Percentiles rank a stretch among this genome's conserved stretches.
These are phyloP conservation scores for Peromyscus leucopus DNA, from an alignment of 2,113 vertebrate species.

Conservation along the genomic window DNA sequence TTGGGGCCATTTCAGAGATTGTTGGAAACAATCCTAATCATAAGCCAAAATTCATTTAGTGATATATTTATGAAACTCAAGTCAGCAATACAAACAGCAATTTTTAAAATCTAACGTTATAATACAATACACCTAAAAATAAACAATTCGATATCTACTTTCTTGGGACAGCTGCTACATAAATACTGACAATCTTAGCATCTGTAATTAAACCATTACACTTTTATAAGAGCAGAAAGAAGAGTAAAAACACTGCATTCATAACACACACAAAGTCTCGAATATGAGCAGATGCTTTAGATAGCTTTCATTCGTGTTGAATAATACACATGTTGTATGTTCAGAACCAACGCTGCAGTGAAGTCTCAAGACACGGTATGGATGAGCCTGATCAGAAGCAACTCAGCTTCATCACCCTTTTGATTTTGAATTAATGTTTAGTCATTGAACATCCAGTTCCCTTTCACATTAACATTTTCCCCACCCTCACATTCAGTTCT, in stretches of 20 bases:
- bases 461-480: background rate
- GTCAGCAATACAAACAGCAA: background rate
- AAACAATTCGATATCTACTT: background rate
- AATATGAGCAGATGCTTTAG: background rate
- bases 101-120: background rate
- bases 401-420: no score
- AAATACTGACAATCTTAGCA: background rate
- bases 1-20: background rate
- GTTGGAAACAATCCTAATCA: background rate
- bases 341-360: background rate
- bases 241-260: background rate
- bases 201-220: background rate
- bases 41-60: background rate
- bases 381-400: background rate
- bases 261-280: background rate
- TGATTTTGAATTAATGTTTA: background rate
- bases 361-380: no score
- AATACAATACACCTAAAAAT: background rate
- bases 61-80: background rate
- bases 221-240: background rate
- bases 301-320: no score
- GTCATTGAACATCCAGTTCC: background rate
- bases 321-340: background rate
- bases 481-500: no score
- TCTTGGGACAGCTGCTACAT: no score